Base-by-base conservation (phyloP, 1,140 invertebrate species). In the Neodiprion fabricii region DNA sequence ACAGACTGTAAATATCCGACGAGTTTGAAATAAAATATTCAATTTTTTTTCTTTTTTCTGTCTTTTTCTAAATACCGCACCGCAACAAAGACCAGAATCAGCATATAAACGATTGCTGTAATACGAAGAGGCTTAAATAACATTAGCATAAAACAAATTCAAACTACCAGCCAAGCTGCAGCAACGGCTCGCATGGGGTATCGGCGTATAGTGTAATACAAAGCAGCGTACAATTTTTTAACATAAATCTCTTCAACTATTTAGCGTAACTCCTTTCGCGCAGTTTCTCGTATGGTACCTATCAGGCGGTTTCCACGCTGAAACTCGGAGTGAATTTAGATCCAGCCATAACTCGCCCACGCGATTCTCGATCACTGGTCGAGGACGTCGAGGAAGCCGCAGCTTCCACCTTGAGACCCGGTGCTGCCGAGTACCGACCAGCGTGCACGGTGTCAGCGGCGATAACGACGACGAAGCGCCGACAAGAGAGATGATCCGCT, bases 401-500 rank as follows among this genome's bases (percentile, higher is more conserved):
- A 69, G 11, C 17, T 47, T 21, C 7, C 4, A 65, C 61, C 61
- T 65, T 65, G 17, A 7, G 67, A 7, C 8, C 8, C 61, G 17
- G 7, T 65, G 61, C 61, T 65, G 12, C 12, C 7, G 61, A 65
- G 40, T 69, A 47, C 67, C 40, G 11, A 23, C 12, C 61, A 21
- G 61, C 17, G 5, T 40, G 1, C 53, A 40, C 28, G 28, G 28
- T 40, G 28, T 40, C 61, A 14, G 12, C 12, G 17, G 4, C 12
- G 21, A 69, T 69, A 69, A 23, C 14, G 0, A 21, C 67, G 61
- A 21, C 61, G 61, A 14, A 14, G 67, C 67, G 5, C 67, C 23
- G 21, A 69, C 40, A 69, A 69, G 67, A 47, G 67, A 69, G 21
- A 69, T 69, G 67, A 69, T 69, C 7, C 67, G 67, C 67, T 14